Base-by-base conservation (phyloP, 2,888 invertebrate species). In the Drosophila koepferae region DNA sequence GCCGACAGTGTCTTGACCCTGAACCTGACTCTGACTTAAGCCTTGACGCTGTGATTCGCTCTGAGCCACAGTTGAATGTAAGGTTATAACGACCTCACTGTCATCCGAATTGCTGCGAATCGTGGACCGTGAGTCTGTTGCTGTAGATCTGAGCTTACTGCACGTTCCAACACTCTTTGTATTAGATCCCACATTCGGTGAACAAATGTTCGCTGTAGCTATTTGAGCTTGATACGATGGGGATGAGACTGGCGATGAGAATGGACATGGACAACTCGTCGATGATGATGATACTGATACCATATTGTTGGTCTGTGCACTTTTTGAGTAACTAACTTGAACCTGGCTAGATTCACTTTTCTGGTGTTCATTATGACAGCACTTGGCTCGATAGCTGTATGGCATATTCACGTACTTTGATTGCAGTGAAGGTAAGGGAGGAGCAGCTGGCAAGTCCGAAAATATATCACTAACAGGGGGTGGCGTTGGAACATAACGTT, bases 401-500 rank as follows among this genome's bases (percentile, higher is more conserved):
- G 92, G 72, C 54, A 92, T 73, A 3, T 91, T 91, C 3, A 88
- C 80, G 61, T 88, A 87, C 16, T 84, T 81, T n/a, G 82, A 63
- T 5, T 66, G 31, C 7, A 62, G 3, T 5, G 49, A 49, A n/a
- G 65, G 18, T 7, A 64, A 9, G 2, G 72, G 53, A 10, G 44
- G 23, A 9, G 70, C 64, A 38, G 82, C 75, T 31, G 84, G 74
- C 23, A 80, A 54, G 41, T 71, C 74, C 20, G 74, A 54, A 62
- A 74, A 92, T 0, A 91, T 55, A 58, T 93, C 92, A 46, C 78
- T 83, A n/a, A 91, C 78, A 46, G 93, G 90, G 4, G 93, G 93
- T 23, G 93, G 93, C 7, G 93, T 93, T 6, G 93, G 93, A 18
- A 93, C 91, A 67, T 93, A 93, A 0, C 93, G 92, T 59, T 93